Conservation (phyloP, 2,113 vertebrate species). For the Delphinapterus leucas region DNA sequence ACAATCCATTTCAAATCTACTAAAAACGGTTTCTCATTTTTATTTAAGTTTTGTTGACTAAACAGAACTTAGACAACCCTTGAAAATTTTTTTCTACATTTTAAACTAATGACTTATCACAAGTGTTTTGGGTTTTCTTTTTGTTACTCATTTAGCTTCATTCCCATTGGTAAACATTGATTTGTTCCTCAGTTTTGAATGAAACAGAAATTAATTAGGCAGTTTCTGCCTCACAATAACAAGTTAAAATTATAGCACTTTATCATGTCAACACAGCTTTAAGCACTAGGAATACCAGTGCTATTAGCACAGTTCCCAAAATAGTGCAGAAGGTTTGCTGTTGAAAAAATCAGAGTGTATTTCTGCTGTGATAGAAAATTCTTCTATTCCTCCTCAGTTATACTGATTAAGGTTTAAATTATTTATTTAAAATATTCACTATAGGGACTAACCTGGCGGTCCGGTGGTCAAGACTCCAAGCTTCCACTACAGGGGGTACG, state of each 20-base stretch:
- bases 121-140: conserved; percentile 40
- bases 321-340: conserved; percentile 44
- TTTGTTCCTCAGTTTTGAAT: conserved; percentile 72
- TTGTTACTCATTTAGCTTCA: conserved; percentile 54
- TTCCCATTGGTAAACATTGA: conserved; percentile 66
- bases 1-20: conserved; percentile 45
- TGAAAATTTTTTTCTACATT: conserved; percentile 8
- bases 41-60: conserved; percentile 57
- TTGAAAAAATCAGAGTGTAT: conserved; percentile 4
- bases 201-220: conserved; percentile 62
- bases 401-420: conserved; percentile 6
- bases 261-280: conserved; percentile 74
- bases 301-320: conserved; percentile 50
- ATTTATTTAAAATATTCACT: conserved; percentile 9
- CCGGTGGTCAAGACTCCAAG: no score
- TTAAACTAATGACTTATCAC: conserved; percentile 49
- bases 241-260: conserved; percentile 75
- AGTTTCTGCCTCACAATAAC: conserved; percentile 64
- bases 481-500: no score
- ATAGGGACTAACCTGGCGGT: no score
- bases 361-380: conserved; percentile 28
- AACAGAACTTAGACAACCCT: conserved; percentile 44
- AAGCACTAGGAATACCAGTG: conserved; percentile 54
- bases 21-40: conserved; percentile 44
- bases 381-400: neutral